These are phyloP conservation scores for Poeciliopsis infans DNA, from an alignment of 2,797 vertebrate genomes.

Conservation along the genomic window DNA sequence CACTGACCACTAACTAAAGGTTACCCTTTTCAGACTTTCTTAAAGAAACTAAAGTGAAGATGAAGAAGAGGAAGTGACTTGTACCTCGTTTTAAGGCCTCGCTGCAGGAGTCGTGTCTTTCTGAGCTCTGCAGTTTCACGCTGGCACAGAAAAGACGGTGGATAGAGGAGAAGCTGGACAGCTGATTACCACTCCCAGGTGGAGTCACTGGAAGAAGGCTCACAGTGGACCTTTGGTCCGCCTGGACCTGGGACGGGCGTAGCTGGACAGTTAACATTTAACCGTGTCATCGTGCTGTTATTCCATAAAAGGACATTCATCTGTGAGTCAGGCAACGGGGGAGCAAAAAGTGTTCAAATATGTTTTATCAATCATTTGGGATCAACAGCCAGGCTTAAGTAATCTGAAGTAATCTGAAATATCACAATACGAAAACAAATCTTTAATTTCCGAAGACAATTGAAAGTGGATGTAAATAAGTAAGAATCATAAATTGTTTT, in stretches of 20 bases:
- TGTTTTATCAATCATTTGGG: neutral
- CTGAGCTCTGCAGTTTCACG: constrained; percentile 36
- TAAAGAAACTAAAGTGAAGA: constrained; percentile 7
- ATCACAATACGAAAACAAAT: neutral
- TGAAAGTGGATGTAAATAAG: neutral
- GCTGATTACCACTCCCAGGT: constrained; percentile 55
- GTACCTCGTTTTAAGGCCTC: constrained; percentile 59
- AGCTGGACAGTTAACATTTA: constrained; percentile 75
- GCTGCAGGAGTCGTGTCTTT: constrained; percentile 18
- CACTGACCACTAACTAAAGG: neutral
- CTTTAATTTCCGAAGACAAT: neutral
- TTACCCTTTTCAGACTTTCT: neutral
- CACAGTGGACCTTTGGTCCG: constrained; percentile 66
- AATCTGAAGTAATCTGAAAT: neutral
- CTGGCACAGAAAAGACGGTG: constrained; percentile 23
- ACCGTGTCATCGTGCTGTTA: constrained; percentile 64
- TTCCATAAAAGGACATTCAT: constrained; percentile 5
- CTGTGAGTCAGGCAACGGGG: neutral
- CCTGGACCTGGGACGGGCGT: constrained; percentile 66
- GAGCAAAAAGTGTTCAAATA: neutral
- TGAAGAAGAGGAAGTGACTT: neutral
- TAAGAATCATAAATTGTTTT: neutral
- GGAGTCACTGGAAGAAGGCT: constrained; percentile 44
- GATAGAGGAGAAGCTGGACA: constrained; percentile 23
- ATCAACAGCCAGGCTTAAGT: neutral